Percentiles rank a stretch among this genome's conserved stretches.
phyloP scores from a whole-genome alignment of 2,113 vertebrate species.

The Varanus salvator region DNA sequence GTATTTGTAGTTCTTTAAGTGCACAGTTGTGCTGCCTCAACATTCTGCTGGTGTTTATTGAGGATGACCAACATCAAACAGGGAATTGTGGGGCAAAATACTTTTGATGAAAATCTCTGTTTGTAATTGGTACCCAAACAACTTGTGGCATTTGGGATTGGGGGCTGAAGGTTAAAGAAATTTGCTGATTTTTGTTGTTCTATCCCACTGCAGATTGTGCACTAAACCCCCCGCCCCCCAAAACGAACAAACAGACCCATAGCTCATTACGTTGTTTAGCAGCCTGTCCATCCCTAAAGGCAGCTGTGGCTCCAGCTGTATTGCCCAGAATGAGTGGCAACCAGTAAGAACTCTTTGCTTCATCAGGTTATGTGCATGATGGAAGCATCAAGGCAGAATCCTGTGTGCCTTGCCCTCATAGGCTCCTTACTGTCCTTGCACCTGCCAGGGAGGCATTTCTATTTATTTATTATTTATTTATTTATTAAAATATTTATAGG shows the following conservation, averaged over 20 bases:
- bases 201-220: background rate
- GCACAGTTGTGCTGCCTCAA: too few species aligned
- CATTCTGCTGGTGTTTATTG: background rate
- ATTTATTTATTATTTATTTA: too few species aligned
- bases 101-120: background rate
- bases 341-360: background rate
- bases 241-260: background rate
- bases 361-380: background rate
- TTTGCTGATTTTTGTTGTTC: background rate
- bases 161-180: background rate
- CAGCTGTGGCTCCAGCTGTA: background rate
- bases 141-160: background rate
- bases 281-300: too few species aligned
- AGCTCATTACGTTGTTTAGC: background rate
- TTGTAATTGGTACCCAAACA: background rate
- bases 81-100: background rate
- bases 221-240: background rate
- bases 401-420: background rate
- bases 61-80: background rate
- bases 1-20: too few species aligned
- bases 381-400: background rate
- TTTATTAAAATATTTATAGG: too few species aligned
- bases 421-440: background rate
- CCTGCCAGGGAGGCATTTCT: too few species aligned
- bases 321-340: background rate